These are phyloP conservation scores for Pristionchus pacificus DNA, from an alignment of 1,140 invertebrate species.

Conservation along the genomic window DNA sequence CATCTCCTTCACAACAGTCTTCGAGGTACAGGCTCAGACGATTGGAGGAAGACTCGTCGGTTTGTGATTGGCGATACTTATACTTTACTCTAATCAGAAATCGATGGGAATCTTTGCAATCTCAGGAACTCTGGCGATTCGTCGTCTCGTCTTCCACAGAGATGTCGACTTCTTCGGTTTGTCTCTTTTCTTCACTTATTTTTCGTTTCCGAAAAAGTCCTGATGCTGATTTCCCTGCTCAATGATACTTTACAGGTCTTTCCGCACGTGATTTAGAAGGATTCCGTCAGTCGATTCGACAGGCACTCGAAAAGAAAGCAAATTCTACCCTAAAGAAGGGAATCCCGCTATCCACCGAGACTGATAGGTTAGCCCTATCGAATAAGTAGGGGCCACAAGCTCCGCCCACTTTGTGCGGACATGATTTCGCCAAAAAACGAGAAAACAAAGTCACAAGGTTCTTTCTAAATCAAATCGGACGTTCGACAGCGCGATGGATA, in stretches of 20 bases:
- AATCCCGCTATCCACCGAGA: conserved; percentile 17
- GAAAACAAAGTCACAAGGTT: too few relatives aligned
- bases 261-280: conserved; percentile 20
- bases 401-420: too few relatives aligned
- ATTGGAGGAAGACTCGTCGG: conserved; percentile 14
- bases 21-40: conserved; percentile 20
- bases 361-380: conserved; percentile 9
- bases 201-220: background rate
- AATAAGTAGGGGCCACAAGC: background rate
- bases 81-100: background rate
- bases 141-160: conserved; percentile 11
- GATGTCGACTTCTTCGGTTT: conserved; percentile 31
- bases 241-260: conserved; percentile 2
- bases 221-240: background rate
- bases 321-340: conserved; percentile 22
- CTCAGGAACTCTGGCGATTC: conserved; percentile 28
- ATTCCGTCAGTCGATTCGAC: conserved; percentile 15
- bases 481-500: too few relatives aligned
- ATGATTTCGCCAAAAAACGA: too few relatives aligned
- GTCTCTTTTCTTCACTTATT: background rate
- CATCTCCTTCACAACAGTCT: conserved; percentile 29
- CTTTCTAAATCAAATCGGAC: too few relatives aligned
- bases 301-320: conserved; percentile 16
- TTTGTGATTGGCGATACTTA: background rate
- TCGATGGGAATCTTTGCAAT: background rate